Base-by-base conservation (phyloP, 1,140 invertebrate genomes). In the Hyphantria cunea region DNA sequence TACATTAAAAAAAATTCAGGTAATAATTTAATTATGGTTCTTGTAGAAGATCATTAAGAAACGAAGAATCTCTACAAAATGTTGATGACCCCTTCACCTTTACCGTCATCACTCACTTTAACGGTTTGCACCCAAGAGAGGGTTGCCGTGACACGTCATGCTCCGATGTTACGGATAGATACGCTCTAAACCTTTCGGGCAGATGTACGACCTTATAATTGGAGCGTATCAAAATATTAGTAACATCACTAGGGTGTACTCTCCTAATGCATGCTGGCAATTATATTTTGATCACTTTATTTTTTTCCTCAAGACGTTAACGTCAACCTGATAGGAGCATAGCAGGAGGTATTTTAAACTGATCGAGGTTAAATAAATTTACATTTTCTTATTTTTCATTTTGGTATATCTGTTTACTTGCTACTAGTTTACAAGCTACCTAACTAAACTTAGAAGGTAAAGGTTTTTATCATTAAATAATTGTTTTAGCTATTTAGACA, bases 151-250 rank as follows among this genome's bases (percentile, higher is more conserved):
- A 50, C 47, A 65, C 83, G 84, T 89, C 85, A 88, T 81, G 87
- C 76, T 76, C 63, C 67, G 84, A 87, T 88, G 81, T 76, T 86
- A 78, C 84, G 76, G 78, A 66, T 70, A 80, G 85, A 89, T 86
- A 83, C 64, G 68, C 72, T 72, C 65, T 56, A 66, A 68, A 68
- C 62, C 77, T 85, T 87, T 77, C 53, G 51, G 84, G 85, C 87
- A 90, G 87, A 90, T 90, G 77, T 63, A 72, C 70, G 61, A 72
- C 66, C 55, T 76, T 62, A 72, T 87, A 90, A 88, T 88, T 87
- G 76, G 74, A 83, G 62, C 83, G 84, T 86, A 90, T 88, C 85
- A 87, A 84, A 90, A 89, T 82, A 87, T 86, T 80, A 79, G 48
- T 34, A 67, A 59, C 52, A 58, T 72, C 61, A 62, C 15, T 12